Evolutionary conservation across 2,888 invertebrate species (phyloP), one percentile per base, ranked within the genome.

Genomic region (Epistrophe grossulariae): DNA sequence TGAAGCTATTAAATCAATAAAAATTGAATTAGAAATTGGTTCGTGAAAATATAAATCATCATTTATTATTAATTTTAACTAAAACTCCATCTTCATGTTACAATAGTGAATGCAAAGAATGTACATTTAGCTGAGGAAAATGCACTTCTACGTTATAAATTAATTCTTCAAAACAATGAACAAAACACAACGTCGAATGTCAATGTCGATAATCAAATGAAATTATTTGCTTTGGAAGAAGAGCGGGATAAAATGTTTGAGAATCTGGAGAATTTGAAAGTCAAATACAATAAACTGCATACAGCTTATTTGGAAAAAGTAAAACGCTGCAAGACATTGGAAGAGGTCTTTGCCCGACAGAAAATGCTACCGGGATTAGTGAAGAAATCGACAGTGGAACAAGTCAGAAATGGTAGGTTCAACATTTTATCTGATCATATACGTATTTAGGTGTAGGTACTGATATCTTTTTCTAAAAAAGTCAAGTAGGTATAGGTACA

Each of bases 281-380:
- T 89, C n/a, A 90, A 91, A 72, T 92, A 92, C 85, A 92, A 91
- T 74, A 92, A 91, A 55, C 64, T 92, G 28, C 90, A 92, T 31
- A 89, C 89, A 38, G 91, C 91, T 0, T 92, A 90, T 35, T 73
- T 91, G 87, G 90, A 91, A 57, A 92, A 92, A 71, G 89, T 90
- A 6, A 91, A 89, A 40, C 90, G 92, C 3, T 92, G 91, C 82
- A 90, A 90, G 40, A 90, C 90, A 0, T 73, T 91, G 45, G 92
- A 92, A 84, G 90, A 91, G n/a, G 90, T 91, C 40, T 91, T 92
- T 40, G 88, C 79, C 24, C 84, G 90, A 0, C 92, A 92, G 52
- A 92, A 92, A 80, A 90, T 91, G 0, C 85, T 92, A 6, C 90
- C 91, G 1, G 92, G 92, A 0, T 76, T 92, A 66, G 92, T 92